These are phyloP conservation scores for Myiothlypis coronata DNA, from an alignment of 2,797 vertebrate species.

Conservation along the genomic window DNA sequence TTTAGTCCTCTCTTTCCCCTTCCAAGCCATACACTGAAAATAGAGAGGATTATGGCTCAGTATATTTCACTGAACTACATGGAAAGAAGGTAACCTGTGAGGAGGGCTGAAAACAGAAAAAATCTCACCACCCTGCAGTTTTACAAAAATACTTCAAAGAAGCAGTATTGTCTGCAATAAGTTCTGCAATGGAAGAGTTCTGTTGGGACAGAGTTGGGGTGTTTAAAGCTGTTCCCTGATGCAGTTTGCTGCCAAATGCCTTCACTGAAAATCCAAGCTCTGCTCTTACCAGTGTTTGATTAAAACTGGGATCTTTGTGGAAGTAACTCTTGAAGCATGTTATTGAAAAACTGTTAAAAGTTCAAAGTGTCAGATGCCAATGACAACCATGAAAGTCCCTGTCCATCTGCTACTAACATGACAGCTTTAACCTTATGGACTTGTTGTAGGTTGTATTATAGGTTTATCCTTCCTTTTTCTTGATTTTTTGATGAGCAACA, in stretches of 20 bases:
- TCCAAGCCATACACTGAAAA: background rate
- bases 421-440: background rate
- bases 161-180: background rate
- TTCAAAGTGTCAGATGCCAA: background rate
- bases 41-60: background rate
- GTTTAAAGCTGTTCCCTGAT: background rate
- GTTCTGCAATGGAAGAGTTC: background rate
- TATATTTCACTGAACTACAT: background rate
- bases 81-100: background rate
- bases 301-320: background rate
- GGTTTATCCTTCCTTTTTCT: background rate
- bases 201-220: rapidly evolving
- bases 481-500: background rate
- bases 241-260: background rate
- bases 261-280: background rate
- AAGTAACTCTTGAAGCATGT: background rate
- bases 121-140: rapidly evolving
- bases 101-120: background rate
- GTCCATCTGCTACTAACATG: background rate
- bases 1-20: background rate
- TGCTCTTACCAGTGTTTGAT: background rate
- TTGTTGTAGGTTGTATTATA: background rate
- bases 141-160: background rate
- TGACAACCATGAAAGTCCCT: background rate
- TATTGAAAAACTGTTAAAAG: background rate